Conservation (phyloP, 2,888 invertebrate species). For the Bellardia bayeri region DNA sequence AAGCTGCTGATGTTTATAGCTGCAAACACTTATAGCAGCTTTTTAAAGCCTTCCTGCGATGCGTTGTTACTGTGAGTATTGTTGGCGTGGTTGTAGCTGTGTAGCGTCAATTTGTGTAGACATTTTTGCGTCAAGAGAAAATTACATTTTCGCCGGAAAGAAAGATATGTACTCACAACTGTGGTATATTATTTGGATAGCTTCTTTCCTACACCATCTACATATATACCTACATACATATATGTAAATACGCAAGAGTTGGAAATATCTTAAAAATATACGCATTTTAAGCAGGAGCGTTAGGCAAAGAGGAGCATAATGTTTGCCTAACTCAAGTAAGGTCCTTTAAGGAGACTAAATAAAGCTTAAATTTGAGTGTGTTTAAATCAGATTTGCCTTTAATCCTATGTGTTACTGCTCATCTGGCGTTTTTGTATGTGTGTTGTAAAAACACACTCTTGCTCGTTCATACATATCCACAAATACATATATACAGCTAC, state of each 20-base stretch:
- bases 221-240: neutral
- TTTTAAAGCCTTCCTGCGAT: constrained; percentile 46
- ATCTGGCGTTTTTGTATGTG: constrained; percentile 3
- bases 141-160: constrained; percentile 82
- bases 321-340: neutral
- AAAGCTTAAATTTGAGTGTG: neutral
- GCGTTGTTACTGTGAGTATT: neutral
- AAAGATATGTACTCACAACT: constrained; percentile 77
- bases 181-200: constrained; percentile 78
- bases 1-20: constrained; percentile 32
- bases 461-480: neutral
- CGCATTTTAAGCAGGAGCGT: neutral
- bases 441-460: neutral
- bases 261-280: neutral
- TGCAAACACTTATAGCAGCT: neutral
- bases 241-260: neutral
- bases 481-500: constrained; percentile 12
- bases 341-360: neutral
- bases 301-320: neutral
- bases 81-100: neutral
- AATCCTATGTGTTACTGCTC: neutral
- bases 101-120: constrained; percentile 43
- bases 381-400: neutral
- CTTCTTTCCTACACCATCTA: neutral
- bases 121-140: constrained; percentile 77